Percentiles rank a stretch among this genome's conserved stretches.
These are phyloP conservation scores for Odontophorus gujanensis DNA, from an alignment of 2,113 vertebrate genomes.

Conservation along the genomic window DNA sequence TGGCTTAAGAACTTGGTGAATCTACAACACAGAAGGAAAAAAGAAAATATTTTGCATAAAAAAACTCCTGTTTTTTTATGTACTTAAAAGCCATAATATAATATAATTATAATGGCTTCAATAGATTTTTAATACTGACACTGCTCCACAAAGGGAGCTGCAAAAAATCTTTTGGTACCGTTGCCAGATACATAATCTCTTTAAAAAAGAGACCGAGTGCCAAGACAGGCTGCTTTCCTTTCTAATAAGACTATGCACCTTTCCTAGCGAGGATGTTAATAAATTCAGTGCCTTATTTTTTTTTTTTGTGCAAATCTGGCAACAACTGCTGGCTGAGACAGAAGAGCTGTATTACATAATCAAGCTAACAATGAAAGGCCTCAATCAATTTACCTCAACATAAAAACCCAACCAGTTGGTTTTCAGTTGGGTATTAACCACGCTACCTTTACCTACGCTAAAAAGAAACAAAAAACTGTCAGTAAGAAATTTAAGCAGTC, in stretches of 20 bases:
- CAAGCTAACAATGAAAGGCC: not conserved
- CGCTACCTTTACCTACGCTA: not conserved
- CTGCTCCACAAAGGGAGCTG: no score
- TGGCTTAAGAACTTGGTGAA: conserved; percentile 89
- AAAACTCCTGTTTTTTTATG: not conserved
- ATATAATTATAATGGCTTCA: not conserved
- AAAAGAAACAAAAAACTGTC: not conserved
- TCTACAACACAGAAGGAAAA: conserved; percentile 74
- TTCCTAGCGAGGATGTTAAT: not conserved
- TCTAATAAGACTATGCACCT: not conserved
- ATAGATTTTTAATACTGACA: not conserved
- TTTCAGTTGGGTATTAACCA: not conserved
- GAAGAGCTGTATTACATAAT: not conserved
- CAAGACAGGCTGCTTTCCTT: not conserved
- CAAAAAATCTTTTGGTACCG: no score
- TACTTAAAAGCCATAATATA: not conserved
- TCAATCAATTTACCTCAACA: not conserved
- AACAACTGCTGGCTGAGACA: not conserved
- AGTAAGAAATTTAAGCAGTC: not conserved
- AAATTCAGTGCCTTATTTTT: not conserved
- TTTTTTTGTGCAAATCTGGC: not conserved
- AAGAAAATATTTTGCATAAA: no score
- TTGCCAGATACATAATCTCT: no score
- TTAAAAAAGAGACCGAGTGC: not conserved
- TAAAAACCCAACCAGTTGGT: not conserved